These are phyloP conservation scores for Macrosiphum euphorbiae DNA, from an alignment of 2,888 invertebrate species.

Conservation along the genomic window DNA sequence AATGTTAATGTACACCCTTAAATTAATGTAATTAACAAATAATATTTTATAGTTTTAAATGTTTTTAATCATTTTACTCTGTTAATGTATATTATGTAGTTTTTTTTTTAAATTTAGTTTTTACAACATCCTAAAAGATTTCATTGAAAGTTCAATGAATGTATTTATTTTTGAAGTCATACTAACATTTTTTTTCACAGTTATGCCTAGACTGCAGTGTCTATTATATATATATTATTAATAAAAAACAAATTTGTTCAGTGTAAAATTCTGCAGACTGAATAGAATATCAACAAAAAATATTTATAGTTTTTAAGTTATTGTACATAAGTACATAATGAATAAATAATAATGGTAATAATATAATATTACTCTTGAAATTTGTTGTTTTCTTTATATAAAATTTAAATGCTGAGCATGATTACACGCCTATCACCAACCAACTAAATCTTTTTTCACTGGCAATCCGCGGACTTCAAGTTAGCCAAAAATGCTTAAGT, in stretches of 20 bases:
- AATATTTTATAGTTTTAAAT: background rate
- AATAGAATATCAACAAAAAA: background rate
- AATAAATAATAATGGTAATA: background rate
- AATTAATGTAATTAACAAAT: background rate
- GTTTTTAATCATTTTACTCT: background rate
- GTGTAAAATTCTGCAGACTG: background rate
- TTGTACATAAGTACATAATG: background rate
- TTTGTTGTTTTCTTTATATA: no score
- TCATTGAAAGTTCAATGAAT: background rate
- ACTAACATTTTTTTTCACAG: background rate
- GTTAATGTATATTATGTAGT: background rate
- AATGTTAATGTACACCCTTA: constrained; percentile 1
- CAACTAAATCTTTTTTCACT: no score
- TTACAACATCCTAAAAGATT: background rate
- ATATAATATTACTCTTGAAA: background rate
- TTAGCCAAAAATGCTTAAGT: no score
- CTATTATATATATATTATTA: background rate
- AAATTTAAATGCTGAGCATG: no score
- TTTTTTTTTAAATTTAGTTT: background rate
- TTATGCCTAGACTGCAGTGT: background rate
- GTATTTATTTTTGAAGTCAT: background rate
- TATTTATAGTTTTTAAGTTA: background rate
- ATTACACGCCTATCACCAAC: no score
- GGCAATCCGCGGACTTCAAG: no score
- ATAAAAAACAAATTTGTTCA: background rate